Conservation (phyloP, 2,888 invertebrate genomes). For the Temnothorax unifasciatus region DNA sequence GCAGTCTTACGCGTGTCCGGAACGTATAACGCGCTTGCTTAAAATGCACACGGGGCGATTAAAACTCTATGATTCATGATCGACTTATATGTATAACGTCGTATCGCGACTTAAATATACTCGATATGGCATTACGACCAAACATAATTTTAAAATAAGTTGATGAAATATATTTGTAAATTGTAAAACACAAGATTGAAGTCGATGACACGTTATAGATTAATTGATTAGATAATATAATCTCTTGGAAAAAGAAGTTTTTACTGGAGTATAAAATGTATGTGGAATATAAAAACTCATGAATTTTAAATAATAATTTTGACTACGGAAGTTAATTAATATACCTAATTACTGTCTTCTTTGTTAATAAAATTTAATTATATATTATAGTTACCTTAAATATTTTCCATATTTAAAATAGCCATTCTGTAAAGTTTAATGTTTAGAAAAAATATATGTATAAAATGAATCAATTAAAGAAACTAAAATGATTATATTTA, state of each 20-base stretch:
- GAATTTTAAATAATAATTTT: not conserved
- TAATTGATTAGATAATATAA: not conserved
- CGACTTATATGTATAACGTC: not conserved
- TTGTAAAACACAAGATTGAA: not conserved
- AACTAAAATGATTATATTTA: slow-evolving; percentile 10
- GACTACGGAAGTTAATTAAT: not conserved
- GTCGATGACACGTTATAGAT: not conserved
- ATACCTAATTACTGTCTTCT: not conserved
- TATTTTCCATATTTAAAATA: slow-evolving; percentile 1
- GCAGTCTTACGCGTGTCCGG: slow-evolving; percentile 43
- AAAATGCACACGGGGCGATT: slow-evolving; percentile 41
- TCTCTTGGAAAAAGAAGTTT: not conserved
- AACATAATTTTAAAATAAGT: not conserved
- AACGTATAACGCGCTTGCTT: slow-evolving; percentile 39
- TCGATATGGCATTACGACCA: not conserved
- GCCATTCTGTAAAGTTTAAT: not conserved
- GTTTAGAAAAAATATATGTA: not conserved
- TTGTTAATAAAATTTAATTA: not conserved
- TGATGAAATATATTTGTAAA: not conserved
- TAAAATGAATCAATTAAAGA: not conserved
- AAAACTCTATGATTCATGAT: slow-evolving; percentile 43
- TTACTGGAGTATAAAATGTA: not conserved
- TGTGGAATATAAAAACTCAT: not conserved
- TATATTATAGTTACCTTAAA: not conserved
- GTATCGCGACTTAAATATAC: not conserved